Base-by-base conservation (phyloP, 2,888 invertebrate species). In the Andrena chrysosceles region DNA sequence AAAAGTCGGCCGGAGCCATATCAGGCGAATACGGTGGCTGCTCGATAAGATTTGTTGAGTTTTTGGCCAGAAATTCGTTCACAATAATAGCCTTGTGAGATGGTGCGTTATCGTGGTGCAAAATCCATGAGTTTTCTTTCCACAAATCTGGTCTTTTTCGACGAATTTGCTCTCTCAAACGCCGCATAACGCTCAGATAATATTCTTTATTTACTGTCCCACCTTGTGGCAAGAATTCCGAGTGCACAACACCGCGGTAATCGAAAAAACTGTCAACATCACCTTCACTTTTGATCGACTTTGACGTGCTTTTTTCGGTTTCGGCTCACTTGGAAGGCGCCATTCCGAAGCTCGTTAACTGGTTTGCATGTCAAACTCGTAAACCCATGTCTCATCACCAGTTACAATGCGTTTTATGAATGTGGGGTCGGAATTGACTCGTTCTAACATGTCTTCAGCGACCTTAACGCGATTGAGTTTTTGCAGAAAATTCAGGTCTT, bases 341-440 rank as follows among this genome's bases (percentile, higher is more conserved):
- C 35, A 74, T 66, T 66, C 35, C 33, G 52, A 72, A 42, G 54
- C 10, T 5, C 29, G 70, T 70, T 62, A 62, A 7, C 66, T 49
- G 2, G 66, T 48, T 66, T 66, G 49, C 49, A 62, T 71, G 31
- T 52, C 49, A n/a, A 8, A 62, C 71, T 71, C 64, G 8, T 73
- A 64, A 56, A 64, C 73, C 67, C 60, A 60, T 23, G 49, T 67
- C 54, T 74, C 74, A 1, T 74, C 59, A n/a, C 31, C 66, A 59
- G 42, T 48, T 75, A 48, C 23, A 23, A 31, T 31, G 31, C 7
- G 31, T 31, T 31, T 31, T 31, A 31, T 31, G 31, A 31, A 31
- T 31, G 31, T 31, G 31, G 31, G 31, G 31, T 31, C 31, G 31
- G 31, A 31, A 31, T 31, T 31, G 31, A 31, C 31, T 7, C 7